Base-by-base conservation (phyloP, 1,140 invertebrate species). In the Panagrolaimus sp. region DNA sequence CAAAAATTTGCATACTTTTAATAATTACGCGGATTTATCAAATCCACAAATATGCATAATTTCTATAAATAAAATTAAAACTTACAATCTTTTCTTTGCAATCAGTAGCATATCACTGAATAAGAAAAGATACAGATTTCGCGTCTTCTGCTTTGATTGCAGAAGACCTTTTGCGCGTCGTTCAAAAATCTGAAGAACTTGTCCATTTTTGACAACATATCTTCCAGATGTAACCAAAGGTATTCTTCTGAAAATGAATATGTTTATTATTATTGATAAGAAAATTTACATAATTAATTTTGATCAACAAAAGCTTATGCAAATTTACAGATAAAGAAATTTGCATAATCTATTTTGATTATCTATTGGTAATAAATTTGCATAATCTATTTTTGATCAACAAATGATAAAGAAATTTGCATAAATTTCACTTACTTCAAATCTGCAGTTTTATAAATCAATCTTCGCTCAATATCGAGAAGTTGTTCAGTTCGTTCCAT, bases 71-170 rank as follows among this genome's bases (percentile, higher is more conserved):
- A n/a, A n/a, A n/a, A n/a, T n/a, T n/a, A 32, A n/a, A 43, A 74
- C 81, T 76, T 80, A 88, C 87, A 86, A 78, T 82, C 87, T 87
- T 76, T 90, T 89, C 87, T 94, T 95, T 52, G 92, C 89, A 72
- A 97, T 88, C 73, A 97, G 86, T 70, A 97, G 88, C 58, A 95
- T 86, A 86, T 97, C 94, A 70, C 90, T 94, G 83, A 96, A 93
- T 10, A 96, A 87, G 83, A 94, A 93, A 43, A 95, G 85, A 78
- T 91, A 88, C 2, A 94, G 83, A 32, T 17, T 12, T 12, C 70
- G 68, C 14, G 26, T 46, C 58, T 91, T 55, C 71, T 78, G 72
- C 64, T 77, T 45, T 64, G 69, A 71, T 87, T 89, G 77, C 89
- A 89, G 77, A 89, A 91, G 77, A 89, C 89, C 28, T 90, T 91